Evolutionary conservation across 2,113 vertebrate species (phyloP).

Genomic region (Quiscalus mexicanus): DNA sequence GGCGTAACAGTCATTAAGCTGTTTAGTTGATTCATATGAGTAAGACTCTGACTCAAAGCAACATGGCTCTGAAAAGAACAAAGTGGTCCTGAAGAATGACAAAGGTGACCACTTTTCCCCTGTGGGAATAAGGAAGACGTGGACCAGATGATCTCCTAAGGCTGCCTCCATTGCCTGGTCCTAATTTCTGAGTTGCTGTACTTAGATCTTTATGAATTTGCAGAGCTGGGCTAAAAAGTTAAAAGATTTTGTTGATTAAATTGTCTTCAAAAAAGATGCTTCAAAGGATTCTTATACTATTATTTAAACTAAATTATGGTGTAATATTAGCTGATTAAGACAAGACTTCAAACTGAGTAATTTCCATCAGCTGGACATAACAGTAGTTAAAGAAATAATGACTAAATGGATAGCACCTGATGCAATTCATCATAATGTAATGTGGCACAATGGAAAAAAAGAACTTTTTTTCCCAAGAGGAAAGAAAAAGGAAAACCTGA

Average conservation of each 20-base stretch:
- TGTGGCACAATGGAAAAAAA: slow-evolving; percentile 45
- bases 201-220: slow-evolving; percentile 65
- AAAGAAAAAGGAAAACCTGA: slow-evolving; percentile 45
- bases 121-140: slow-evolving; percentile 28
- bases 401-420: slow-evolving; percentile 72
- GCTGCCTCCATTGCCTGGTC: slow-evolving; percentile 36
- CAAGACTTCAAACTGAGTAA: slow-evolving; percentile 75
- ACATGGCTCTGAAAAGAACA: slow-evolving; percentile 40
- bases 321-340: slow-evolving; percentile 81
- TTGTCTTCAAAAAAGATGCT: slow-evolving; percentile 75
- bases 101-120: slow-evolving; percentile 50
- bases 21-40: slow-evolving; percentile 22
- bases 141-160: not conserved
- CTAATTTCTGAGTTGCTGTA: slow-evolving; percentile 59
- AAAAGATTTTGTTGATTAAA: slow-evolving; percentile 71
- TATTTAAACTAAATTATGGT: slow-evolving; percentile 78
- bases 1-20: slow-evolving; percentile 26
- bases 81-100: slow-evolving; percentile 8
- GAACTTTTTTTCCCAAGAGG: not conserved
- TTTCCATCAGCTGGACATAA: slow-evolving; percentile 78
- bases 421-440: slow-evolving; percentile 64
- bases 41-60: slow-evolving; percentile 1
- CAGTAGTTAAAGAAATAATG: slow-evolving; percentile 76
- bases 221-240: slow-evolving; percentile 49
- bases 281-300: slow-evolving; percentile 77